Percentiles rank a stretch among this genome's conserved stretches.
Conservation (phyloP, 2,113 vertebrate species). For the Vulpes ferrilata region DNA sequence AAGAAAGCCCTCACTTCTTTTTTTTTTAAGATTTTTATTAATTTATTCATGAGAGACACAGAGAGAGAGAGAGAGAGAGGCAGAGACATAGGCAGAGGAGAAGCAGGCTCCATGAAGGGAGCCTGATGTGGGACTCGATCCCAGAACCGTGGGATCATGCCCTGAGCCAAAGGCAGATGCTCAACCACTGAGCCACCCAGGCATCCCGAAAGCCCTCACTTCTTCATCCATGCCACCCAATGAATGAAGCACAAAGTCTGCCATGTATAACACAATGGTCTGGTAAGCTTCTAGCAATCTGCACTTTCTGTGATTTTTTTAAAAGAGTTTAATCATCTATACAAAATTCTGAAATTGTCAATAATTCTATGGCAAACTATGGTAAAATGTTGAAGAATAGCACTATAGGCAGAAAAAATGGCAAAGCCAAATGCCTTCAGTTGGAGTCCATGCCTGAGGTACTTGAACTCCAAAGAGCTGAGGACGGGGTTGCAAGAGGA, state of each 20-base stretch:
- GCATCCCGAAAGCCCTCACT: neutral
- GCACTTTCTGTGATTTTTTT: conserved; percentile 33
- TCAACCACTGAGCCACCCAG: too few species aligned
- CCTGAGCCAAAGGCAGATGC: too few species aligned
- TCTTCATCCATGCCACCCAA: neutral
- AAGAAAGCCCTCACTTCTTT: conserved; percentile 16
- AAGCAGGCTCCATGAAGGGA: too few species aligned
- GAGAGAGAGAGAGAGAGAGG: too few species aligned
- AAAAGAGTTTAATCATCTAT: neutral
- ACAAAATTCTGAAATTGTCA: conserved; percentile 54
- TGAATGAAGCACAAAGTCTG: neutral
- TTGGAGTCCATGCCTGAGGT: neutral
- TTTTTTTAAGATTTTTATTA: too few species aligned
- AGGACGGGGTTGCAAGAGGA: neutral
- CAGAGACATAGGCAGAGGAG: too few species aligned
- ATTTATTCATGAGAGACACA: too few species aligned
- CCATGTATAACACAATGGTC: neutral
- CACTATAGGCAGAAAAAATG: neutral
- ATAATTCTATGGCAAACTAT: neutral
- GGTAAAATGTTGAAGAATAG: neutral
- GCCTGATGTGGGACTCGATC: too few species aligned
- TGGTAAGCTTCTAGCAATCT: conserved; percentile 18
- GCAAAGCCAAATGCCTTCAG: neutral
- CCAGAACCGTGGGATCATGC: too few species aligned
- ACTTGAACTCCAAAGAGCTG: neutral